A percentile compares a stretch with the other conserved stretches of the same genome.
Evolutionary conservation across 2,888 invertebrate genomes (phyloP).

Genomic region (Smittia aterrima): DNA sequence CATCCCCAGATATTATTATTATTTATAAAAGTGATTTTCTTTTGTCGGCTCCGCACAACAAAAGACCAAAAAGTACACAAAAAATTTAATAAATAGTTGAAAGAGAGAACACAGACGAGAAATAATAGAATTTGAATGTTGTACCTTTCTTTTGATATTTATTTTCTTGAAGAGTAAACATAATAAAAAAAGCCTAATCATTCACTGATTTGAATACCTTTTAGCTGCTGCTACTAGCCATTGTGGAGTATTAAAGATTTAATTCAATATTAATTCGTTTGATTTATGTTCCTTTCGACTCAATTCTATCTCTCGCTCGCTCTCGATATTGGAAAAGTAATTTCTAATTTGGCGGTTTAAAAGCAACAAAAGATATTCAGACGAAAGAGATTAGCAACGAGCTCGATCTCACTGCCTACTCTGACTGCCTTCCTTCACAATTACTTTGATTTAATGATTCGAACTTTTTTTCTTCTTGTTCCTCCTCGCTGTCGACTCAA

Average conservation of each 20-base stretch:
- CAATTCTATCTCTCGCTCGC: not conserved
- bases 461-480: not conserved
- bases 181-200: slow-evolving; percentile 42
- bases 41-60: slow-evolving; percentile 34
- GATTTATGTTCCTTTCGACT: not conserved
- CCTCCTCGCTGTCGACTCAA: not conserved
- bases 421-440: not conserved
- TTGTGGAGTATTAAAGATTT: slow-evolving; percentile 40
- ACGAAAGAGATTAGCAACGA: not conserved
- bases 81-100: slow-evolving; percentile 35
- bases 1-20: slow-evolving; percentile 21
- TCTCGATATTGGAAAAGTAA: slow-evolving; percentile 1
- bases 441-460: slow-evolving; percentile 20
- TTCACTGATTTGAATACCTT: slow-evolving; percentile 41
- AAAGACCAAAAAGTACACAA: slow-evolving; percentile 15
- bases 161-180: slow-evolving; percentile 34
- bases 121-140: slow-evolving; percentile 34
- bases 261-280: slow-evolving; percentile 42
- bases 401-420: slow-evolving; percentile 6
- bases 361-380: slow-evolving; percentile 1
- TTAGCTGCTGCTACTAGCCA: slow-evolving; percentile 37
- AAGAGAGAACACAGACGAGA: not conserved
- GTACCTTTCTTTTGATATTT: slow-evolving; percentile 36
- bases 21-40: slow-evolving; percentile 41
- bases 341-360: slow-evolving; percentile 15